Conservation (phyloP, 2,888 invertebrate species). For the Hirtodrosophila duncani region DNA sequence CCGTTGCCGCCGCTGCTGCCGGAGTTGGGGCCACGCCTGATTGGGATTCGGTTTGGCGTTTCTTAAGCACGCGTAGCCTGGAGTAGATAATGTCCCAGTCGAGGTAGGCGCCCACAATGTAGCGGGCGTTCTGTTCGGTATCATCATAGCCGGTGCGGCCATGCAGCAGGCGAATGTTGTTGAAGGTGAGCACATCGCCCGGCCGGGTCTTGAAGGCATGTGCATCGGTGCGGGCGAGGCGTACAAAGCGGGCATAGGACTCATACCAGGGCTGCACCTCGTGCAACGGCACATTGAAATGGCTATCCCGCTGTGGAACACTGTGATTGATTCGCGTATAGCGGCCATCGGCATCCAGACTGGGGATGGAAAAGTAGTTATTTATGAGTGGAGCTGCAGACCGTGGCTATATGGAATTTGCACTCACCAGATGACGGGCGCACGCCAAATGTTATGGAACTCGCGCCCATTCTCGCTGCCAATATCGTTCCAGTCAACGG, state of each 20-base stretch:
- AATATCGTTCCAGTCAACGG: conserved; percentile 86
- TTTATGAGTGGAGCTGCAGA: neutral
- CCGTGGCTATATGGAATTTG: no score
- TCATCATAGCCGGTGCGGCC: conserved; percentile 85
- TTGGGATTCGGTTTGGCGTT: no score
- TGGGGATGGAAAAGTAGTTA: conserved; percentile 23
- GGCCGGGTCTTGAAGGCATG: conserved; percentile 83
- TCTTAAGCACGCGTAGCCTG: conserved; percentile 77
- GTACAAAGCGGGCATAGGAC: conserved; percentile 83
- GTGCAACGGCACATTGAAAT: conserved; percentile 81
- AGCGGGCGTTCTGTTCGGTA: conserved; percentile 79
- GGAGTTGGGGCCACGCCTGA: neutral
- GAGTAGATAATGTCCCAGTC: conserved; percentile 90
- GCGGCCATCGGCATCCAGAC: conserved; percentile 79
- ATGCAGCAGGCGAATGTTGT: conserved; percentile 86
- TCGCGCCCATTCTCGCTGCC: conserved; percentile 82
- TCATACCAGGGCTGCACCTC: conserved; percentile 84
- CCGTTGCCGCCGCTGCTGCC: neutral
- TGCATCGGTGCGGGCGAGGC: conserved; percentile 81
- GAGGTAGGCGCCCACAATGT: conserved; percentile 86
- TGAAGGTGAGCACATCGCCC: conserved; percentile 85
- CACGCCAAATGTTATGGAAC: conserved; percentile 82
- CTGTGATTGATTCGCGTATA: conserved; percentile 85
- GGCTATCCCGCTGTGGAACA: conserved; percentile 86
- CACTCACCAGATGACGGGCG: conserved; percentile 82